A percentile compares a stretch with the other conserved stretches of the same genome.
phyloP scores from a whole-genome alignment of 2,797 vertebrate species.

The Pangasius djambal region DNA sequence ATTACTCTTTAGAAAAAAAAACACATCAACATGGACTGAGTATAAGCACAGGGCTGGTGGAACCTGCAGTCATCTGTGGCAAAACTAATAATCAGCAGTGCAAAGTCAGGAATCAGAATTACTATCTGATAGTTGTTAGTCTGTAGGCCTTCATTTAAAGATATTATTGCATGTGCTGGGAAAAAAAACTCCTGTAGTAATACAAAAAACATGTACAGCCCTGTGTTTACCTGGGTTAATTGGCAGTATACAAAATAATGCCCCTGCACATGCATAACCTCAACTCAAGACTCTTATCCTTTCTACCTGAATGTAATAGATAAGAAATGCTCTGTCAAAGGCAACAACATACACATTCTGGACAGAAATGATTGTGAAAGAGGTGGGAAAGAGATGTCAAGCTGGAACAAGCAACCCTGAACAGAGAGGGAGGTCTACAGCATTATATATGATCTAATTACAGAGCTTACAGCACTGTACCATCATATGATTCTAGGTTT shows the following conservation, averaged over 20 bases:
- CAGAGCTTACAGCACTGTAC: neutral
- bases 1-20: neutral
- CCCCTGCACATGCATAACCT: neutral
- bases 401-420: neutral
- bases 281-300: neutral
- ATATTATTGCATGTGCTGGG: neutral
- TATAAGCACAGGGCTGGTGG: neutral
- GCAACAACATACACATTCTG: conserved; percentile 10
- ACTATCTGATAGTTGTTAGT: conserved; percentile 8
- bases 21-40: neutral
- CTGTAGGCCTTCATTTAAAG: conserved; percentile 16
- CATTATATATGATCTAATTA: neutral
- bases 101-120: conserved; percentile 31
- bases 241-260: conserved; percentile 7
- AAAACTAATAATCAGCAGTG: conserved; percentile 34
- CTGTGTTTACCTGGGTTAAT: conserved; percentile 21
- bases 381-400: neutral
- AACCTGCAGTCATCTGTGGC: conserved; percentile 1
- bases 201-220: conserved; percentile 9
- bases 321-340: neutral
- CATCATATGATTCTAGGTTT: neutral
- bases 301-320: neutral
- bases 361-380: neutral
- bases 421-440: neutral
- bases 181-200: neutral